Percentiles rank a stretch among this genome's conserved stretches.
Conservation (phyloP, 2,888 invertebrate genomes). For the Holacanthella duospinosa region DNA sequence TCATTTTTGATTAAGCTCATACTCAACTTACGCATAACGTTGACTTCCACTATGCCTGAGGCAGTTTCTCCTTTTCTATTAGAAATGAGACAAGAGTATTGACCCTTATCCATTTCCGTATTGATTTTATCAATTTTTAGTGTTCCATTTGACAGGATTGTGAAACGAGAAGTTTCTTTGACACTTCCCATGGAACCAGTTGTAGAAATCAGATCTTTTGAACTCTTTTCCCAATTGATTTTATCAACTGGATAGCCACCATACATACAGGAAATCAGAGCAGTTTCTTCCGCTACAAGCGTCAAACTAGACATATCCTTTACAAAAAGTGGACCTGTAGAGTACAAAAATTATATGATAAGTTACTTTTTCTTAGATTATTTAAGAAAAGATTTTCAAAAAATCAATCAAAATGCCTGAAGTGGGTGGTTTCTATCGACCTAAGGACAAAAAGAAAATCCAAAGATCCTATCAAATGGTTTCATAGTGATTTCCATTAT, state of each 20-base stretch:
- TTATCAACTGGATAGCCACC: constrained; percentile 35
- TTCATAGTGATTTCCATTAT: too few relatives aligned
- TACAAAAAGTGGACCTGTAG: constrained; percentile 29
- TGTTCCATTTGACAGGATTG: constrained; percentile 32
- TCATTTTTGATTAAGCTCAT: too few relatives aligned
- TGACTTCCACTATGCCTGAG: constrained; percentile 31
- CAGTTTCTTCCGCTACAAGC: constrained; percentile 29
- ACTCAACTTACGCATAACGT: constrained; percentile 35
- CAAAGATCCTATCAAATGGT: too few relatives aligned
- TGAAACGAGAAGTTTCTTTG: constrained; percentile 17
- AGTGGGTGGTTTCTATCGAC: too few relatives aligned
- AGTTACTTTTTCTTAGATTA: neutral
- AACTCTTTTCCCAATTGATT: constrained; percentile 31
- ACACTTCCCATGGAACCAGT: neutral
- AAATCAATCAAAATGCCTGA: too few relatives aligned
- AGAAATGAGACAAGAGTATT: constrained; percentile 41
- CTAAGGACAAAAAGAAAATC: too few relatives aligned
- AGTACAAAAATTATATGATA: too few relatives aligned
- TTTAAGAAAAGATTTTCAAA: too few relatives aligned
- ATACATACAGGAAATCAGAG: constrained; percentile 32
- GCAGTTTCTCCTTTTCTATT: constrained; percentile 36
- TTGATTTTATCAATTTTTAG: constrained; percentile 29
- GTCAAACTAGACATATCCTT: constrained; percentile 34
- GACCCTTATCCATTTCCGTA: constrained; percentile 40
- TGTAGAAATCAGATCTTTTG: constrained; percentile 20